Evolutionary conservation across 1,140 invertebrate genomes (phyloP), one percentile per base, ranked within the genome.

Genomic region (Colletes latitarsis): DNA sequence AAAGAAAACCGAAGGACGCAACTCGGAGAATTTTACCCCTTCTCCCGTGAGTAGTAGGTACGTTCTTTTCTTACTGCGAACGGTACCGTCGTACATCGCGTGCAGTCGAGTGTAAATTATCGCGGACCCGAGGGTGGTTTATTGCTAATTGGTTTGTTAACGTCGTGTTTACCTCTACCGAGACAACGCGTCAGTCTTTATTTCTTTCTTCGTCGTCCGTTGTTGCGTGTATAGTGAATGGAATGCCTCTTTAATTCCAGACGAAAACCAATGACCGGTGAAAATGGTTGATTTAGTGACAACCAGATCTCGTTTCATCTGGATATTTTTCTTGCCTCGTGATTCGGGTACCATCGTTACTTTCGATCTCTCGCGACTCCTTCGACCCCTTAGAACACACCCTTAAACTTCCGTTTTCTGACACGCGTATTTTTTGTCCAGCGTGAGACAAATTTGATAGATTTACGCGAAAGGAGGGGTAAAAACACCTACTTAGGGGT

Each of bases 61-160:
- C 6, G 6, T 57, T 41, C 46, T 53, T 76, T 57, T 53, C 68
- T 41, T 3, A 43, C 17, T 6, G 14, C 41, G n/a, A 15, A 6
- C 46, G 19, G 57, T 63, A 41, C 30, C 19, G 46, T 39, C 41
- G 69, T 72, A 80, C 77, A 83, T 82, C 68, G 49, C 58, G 68
- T 82, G 67, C 80, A 81, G 62, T 76, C 76, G 76, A 84, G 68
- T 85, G 88, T 89, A 83, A 89, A 91, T 89, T 89, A 90, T 87
- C 81, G 82, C 86, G 5, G 62, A 39, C 46, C 46, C 62, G 60
- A 82, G 84, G 87, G 82, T 90, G 83, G 88, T 91, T 91, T 90
- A 92, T 87, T 91, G 90, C 90, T 92, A 91, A 92, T 92, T 92
- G 90, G 89, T 91, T 91, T 90, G 90, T 91, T 92, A 91, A 91